These are phyloP conservation scores for Polyploca ridens DNA, from an alignment of 2,888 invertebrate species.

Conservation along the genomic window DNA sequence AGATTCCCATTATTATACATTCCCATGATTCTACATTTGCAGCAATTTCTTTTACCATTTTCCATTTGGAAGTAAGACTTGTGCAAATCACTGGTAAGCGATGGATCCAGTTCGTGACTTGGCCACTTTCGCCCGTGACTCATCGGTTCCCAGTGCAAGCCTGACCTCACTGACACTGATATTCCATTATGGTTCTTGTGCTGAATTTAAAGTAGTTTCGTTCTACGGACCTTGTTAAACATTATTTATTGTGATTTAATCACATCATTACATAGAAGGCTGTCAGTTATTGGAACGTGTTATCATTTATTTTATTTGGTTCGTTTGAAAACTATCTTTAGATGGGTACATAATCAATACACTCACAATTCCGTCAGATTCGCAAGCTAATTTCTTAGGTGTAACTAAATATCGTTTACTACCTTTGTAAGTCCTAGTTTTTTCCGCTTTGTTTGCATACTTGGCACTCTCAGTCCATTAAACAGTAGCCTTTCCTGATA, in stretches of 20 bases:
- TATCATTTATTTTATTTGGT: neutral
- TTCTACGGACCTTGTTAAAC: neutral
- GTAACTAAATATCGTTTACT: no score
- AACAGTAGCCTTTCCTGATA: slow-evolving; percentile 21
- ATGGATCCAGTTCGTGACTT: slow-evolving; percentile 22
- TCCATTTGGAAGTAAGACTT: slow-evolving; percentile 1
- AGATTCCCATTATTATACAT: neutral
- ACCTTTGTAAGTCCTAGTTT: neutral
- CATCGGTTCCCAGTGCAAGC: slow-evolving; percentile 21
- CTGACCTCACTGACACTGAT: slow-evolving; percentile 12
- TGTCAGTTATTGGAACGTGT: neutral
- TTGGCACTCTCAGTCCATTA: neutral
- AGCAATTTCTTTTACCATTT: neutral
- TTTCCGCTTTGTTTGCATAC: neutral
- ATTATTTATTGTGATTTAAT: slow-evolving; percentile 2
- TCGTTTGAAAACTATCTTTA: neutral
- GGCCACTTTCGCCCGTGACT: slow-evolving; percentile 35
- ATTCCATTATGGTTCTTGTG: neutral
- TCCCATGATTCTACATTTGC: slow-evolving; percentile 5
- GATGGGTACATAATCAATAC: no score
- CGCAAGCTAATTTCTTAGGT: no score
- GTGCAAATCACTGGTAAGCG: slow-evolving; percentile 5
- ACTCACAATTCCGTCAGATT: no score
- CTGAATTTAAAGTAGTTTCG: slow-evolving; percentile 7
- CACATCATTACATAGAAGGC: neutral